Evolutionary conservation across 2,113 vertebrate species (phyloP).

Genomic region (Perca schrenkii): DNA sequence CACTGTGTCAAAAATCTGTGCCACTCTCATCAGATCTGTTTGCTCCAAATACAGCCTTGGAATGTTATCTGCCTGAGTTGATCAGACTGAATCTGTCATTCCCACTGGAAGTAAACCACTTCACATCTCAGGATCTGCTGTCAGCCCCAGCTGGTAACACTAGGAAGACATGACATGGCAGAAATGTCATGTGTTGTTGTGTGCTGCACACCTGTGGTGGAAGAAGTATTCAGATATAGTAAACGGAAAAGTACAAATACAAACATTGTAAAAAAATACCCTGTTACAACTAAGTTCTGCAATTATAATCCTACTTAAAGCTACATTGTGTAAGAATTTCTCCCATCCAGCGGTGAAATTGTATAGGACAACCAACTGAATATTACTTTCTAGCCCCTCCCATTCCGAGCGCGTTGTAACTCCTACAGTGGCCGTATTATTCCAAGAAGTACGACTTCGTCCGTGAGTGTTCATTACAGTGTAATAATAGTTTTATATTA

Average conservation of each 20-base stretch:
- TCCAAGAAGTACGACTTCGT: no score
- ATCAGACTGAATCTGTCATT: conserved; percentile 47
- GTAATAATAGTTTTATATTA: no score
- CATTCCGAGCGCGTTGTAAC: no score
- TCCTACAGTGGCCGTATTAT: no score
- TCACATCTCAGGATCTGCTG: conserved; percentile 7
- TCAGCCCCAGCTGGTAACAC: conserved; percentile 23
- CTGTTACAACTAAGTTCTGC: background rate
- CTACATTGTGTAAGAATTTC: no score
- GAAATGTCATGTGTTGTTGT: conserved; percentile 3
- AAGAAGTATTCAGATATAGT: background rate
- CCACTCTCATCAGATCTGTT: conserved; percentile 55
- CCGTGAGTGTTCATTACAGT: no score
- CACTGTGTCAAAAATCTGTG: conserved; percentile 8
- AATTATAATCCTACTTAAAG: background rate
- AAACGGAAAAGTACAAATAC: background rate
- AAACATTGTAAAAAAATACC: background rate
- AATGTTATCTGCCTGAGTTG: conserved; percentile 43
- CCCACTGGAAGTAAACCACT: conserved; percentile 38
- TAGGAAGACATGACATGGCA: conserved; percentile 45
- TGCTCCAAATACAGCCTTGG: conserved; percentile 59
- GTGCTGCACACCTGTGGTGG: background rate
- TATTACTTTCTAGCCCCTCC: no score
- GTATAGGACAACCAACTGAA: no score
- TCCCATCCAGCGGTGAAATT: no score